These are phyloP conservation scores for Abscondita cerata DNA, from an alignment of 2,888 invertebrate species.

Conservation along the genomic window DNA sequence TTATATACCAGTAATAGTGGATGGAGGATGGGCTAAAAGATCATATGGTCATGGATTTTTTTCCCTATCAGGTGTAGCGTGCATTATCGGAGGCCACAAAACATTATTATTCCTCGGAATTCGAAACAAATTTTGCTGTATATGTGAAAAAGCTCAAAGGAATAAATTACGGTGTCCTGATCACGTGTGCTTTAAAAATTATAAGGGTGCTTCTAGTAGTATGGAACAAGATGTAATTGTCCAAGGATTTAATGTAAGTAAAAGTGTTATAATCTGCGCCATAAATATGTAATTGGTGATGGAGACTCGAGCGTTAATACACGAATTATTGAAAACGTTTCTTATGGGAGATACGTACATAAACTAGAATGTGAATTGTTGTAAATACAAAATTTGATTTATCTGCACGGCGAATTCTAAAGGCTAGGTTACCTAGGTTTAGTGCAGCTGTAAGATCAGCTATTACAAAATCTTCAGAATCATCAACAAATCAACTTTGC, in stretches of 20 bases:
- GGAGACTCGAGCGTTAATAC: background rate
- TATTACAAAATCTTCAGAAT: background rate
- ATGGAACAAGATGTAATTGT: too few relatives aligned
- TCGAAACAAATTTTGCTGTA: background rate
- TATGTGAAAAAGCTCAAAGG: background rate
- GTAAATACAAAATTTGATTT: slow-evolving; percentile 9
- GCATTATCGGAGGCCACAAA: background rate
- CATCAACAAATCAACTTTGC: slow-evolving; percentile 5
- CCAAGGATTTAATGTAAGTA: too few relatives aligned
- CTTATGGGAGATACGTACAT: background rate
- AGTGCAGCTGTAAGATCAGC: too few relatives aligned
- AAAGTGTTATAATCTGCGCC: too few relatives aligned
- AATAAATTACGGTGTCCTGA: background rate
- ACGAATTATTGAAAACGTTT: slow-evolving; percentile 1
- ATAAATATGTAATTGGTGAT: too few relatives aligned
- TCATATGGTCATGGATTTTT: background rate
- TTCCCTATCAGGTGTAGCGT: background rate
- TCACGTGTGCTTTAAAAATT: background rate
- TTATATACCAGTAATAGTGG: background rate
- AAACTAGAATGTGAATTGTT: slow-evolving; percentile 2
- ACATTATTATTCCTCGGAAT: background rate
- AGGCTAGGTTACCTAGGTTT: background rate
- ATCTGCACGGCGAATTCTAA: slow-evolving; percentile 1
- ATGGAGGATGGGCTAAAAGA: too few relatives aligned
- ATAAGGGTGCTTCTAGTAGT: background rate